Evolutionary conservation across 2,797 vertebrate genomes (phyloP).

Genomic region (Austrolebias charrua): DNA sequence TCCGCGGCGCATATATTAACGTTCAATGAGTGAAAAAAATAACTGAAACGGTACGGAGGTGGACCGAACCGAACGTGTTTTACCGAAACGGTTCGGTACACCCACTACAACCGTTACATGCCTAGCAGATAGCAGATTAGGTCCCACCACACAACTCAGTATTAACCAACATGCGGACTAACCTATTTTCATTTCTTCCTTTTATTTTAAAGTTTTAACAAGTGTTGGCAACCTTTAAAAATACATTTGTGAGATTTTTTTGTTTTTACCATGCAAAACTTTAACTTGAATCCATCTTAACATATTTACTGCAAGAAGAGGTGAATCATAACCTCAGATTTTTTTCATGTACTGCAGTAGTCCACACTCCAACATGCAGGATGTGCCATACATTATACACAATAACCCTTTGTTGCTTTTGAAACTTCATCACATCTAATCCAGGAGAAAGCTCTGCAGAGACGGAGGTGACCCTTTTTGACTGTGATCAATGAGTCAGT

Average conservation of each 20-base stretch:
- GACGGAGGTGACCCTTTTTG: conserved; percentile 62
- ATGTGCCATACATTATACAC: conserved; percentile 30
- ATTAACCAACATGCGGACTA: conserved; percentile 61
- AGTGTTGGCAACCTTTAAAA: no score
- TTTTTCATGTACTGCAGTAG: conserved; percentile 7
- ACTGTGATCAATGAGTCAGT: conserved; percentile 70
- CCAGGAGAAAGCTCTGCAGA: conserved; percentile 51
- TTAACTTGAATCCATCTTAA: not conserved
- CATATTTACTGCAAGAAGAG: not conserved
- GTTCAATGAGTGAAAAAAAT: no score
- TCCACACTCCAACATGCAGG: conserved; percentile 22
- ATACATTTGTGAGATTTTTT: not conserved
- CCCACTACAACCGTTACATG: no score
- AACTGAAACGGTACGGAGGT: no score
- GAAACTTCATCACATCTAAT: conserved; percentile 63
- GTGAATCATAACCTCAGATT: not conserved
- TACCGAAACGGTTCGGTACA: no score
- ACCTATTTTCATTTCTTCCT: conserved; percentile 33
- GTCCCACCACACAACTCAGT: conserved; percentile 68
- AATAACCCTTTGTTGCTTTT: conserved; percentile 31
- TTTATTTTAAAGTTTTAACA: conserved; percentile 1
- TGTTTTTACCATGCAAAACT: not conserved
- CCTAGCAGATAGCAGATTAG: conserved; percentile 74
- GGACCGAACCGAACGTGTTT: no score
- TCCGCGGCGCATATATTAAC: no score